Evolutionary conservation across 2,113 vertebrate genomes (phyloP).

Genomic region (Colossoma macropomum): DNA sequence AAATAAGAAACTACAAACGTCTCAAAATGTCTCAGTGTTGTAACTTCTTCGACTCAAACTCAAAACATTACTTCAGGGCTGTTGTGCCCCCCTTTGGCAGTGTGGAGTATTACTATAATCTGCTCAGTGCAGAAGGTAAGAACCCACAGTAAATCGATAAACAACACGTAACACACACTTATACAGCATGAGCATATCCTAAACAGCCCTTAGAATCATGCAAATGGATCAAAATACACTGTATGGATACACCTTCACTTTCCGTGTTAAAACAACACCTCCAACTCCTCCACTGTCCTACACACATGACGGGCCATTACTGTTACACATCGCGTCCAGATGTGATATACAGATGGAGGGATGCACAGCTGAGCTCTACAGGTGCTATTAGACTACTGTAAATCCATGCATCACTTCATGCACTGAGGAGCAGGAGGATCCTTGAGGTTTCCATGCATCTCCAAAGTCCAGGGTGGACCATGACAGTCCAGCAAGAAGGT

Average conservation of each 20-base stretch:
- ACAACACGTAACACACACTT: constrained; percentile 46
- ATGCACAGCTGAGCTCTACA: constrained; percentile 57
- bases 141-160: constrained; percentile 46
- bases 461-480: neutral
- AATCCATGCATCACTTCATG: constrained; percentile 81
- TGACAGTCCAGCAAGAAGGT: neutral
- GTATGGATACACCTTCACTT: constrained; percentile 24
- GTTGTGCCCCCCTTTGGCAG: constrained; percentile 39
- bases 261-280: neutral
- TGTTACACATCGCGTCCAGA: neutral
- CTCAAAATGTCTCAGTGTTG: neutral
- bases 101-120: constrained; percentile 49
- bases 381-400: constrained; percentile 69
- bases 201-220: constrained; percentile 64
- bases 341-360: constrained; percentile 4
- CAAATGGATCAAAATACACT: constrained; percentile 46
- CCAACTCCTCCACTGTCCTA: constrained; percentile 27
- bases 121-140: constrained; percentile 47
- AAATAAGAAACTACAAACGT: neutral
- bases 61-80: constrained; percentile 48
- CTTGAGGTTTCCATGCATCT: constrained; percentile 45
- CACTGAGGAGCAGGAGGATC: constrained; percentile 66
- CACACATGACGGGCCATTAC: neutral
- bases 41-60: neutral
- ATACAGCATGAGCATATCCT: constrained; percentile 56